Percentiles rank a stretch among this genome's conserved stretches.
Conservation (phyloP, 2,797 vertebrate species). For the Holocentrus rufus region DNA sequence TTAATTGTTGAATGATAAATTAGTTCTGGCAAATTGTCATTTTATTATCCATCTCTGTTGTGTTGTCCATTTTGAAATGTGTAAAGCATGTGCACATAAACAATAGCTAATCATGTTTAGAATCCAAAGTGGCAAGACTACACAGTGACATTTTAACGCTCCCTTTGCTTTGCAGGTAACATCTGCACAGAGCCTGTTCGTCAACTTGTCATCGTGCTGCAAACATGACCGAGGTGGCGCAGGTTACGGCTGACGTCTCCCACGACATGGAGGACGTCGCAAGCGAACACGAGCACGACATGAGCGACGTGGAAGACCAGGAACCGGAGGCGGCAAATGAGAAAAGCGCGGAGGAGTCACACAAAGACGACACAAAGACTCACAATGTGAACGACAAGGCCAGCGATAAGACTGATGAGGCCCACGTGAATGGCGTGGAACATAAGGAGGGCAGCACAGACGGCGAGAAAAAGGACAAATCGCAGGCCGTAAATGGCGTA, state of each 20-base stretch:
- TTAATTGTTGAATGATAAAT: background rate
- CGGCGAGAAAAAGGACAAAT: conserved; percentile 11
- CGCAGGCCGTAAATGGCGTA: conserved; percentile 53
- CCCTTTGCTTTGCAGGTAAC: conserved; percentile 56
- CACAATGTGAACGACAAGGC: background rate
- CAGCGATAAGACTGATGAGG: conserved; percentile 19
- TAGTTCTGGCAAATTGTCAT: background rate
- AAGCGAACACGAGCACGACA: background rate
- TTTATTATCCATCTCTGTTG: background rate
- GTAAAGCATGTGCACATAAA: background rate
- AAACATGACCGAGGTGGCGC: conserved; percentile 79
- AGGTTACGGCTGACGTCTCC: conserved; percentile 55
- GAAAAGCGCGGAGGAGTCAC: conserved; percentile 6
- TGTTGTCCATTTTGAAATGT: background rate
- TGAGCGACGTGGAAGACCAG: conserved; percentile 5
- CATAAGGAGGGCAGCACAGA: conserved; percentile 33
- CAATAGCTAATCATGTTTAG: no score
- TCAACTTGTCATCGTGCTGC: conserved; percentile 66
- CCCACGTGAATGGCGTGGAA: conserved; percentile 55
- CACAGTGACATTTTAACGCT: background rate
- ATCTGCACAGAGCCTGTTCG: conserved; percentile 56
- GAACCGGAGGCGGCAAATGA: conserved; percentile 14
- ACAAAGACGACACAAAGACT: conserved; percentile 12
- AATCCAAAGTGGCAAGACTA: background rate
- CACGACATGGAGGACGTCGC: conserved; percentile 49